Evolutionary conservation across 2,797 vertebrate species (phyloP).

Genomic region (Intellagama lesueurii): DNA sequence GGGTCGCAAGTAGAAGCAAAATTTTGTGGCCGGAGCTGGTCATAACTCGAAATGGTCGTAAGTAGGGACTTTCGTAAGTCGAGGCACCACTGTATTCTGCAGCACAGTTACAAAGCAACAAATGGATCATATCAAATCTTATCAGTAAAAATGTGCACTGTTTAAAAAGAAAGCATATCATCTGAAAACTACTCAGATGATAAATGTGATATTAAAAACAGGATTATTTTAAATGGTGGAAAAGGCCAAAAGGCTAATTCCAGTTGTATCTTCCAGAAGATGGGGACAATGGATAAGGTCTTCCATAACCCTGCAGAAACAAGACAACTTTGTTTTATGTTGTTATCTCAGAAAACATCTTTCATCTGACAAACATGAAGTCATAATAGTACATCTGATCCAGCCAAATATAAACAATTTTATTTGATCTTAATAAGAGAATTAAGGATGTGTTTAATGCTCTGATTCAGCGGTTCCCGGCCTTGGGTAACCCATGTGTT

Average conservation of each 20-base stretch:
- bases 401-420: not conserved
- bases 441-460: no score
- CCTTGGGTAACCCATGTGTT: no score
- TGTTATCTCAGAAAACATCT: not conserved
- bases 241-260: conserved; percentile 80
- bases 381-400: rapidly evolving
- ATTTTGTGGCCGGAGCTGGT: no score
- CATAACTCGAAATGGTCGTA: no score
- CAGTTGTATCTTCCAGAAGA: conserved; percentile 88
- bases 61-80: no score
- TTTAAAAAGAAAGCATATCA: conserved; percentile 67
- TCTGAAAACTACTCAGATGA: conserved; percentile 75
- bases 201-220: conserved; percentile 61
- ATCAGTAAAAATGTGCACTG: conserved; percentile 73
- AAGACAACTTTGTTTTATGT: conserved; percentile 74
- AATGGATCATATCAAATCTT: conserved; percentile 40
- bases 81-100: no score
- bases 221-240: conserved; percentile 3
- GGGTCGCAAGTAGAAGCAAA: no score
- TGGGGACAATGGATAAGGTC: conserved; percentile 87
- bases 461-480: no score
- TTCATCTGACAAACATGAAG: no score
- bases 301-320: conserved; percentile 84
- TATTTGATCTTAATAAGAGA: no score
- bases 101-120: conserved; percentile 54